Evolutionary conservation across 2,888 invertebrate species (phyloP).

Genomic region (Spisula solida): DNA sequence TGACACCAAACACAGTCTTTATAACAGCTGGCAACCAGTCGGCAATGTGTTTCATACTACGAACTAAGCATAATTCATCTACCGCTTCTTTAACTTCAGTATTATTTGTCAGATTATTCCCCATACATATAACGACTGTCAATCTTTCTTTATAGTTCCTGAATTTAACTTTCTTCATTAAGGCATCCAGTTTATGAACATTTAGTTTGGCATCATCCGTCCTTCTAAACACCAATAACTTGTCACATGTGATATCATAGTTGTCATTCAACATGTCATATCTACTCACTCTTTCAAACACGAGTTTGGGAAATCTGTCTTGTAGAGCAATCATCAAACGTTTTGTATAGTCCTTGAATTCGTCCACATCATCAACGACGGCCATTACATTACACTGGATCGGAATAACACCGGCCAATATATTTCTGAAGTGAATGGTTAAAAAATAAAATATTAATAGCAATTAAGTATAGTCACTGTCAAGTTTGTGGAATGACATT

Average conservation of each 20-base stretch:
- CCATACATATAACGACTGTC: neutral
- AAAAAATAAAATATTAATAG: neutral
- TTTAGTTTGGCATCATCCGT: neutral
- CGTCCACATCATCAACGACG: neutral
- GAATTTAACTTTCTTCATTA: neutral
- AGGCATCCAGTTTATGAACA: neutral
- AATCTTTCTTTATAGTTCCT: neutral
- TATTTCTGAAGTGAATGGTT: neutral
- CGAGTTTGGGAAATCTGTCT: neutral
- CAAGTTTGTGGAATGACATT: neutral
- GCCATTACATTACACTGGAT: slow-evolving; percentile 2
- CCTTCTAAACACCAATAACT: neutral
- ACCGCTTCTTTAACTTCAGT: neutral
- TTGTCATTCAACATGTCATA: neutral
- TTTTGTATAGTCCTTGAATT: slow-evolving; percentile 1
- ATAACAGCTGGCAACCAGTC: neutral
- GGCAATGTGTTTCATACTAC: neutral
- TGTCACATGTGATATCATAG: slow-evolving; percentile 5
- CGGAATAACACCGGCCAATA: neutral
- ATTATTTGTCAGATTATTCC: neutral
- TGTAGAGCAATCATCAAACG: neutral
- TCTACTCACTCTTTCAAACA: neutral
- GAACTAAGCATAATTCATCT: neutral
- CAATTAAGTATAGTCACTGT: neutral
- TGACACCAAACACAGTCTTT: neutral